Evolutionary conservation across 2,113 vertebrate species (phyloP).

Genomic region (Syngnathoides biaculeatus): DNA sequence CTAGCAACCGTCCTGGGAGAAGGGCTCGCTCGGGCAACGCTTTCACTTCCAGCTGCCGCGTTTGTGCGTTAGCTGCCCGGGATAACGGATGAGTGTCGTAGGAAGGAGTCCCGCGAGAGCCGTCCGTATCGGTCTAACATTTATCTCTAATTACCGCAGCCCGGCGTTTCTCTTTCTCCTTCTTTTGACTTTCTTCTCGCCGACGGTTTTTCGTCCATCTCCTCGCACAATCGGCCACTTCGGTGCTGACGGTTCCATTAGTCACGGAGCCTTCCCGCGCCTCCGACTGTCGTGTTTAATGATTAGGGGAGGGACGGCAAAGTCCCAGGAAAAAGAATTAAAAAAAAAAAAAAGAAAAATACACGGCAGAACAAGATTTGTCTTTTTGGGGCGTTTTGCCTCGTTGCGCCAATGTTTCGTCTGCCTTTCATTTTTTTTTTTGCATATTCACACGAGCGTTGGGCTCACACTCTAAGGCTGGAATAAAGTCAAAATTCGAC

Average conservation of each 20-base stretch:
- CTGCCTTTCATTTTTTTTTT: not conserved
- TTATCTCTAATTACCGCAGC: conserved; percentile 62
- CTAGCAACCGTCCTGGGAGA: conserved; percentile 70
- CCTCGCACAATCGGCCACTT: not conserved
- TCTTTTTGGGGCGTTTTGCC: not conserved
- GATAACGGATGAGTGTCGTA: conserved; percentile 60
- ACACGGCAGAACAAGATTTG: not conserved
- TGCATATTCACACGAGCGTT: not conserved
- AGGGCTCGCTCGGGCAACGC: conserved; percentile 57
- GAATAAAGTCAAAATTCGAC: not conserved
- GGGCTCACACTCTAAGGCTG: not conserved
- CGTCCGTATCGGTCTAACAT: conserved; percentile 66
- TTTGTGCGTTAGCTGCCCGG: conserved; percentile 33
- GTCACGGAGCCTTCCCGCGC: not conserved
- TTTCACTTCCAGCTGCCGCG: conserved; percentile 55
- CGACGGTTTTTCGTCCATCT: not conserved
- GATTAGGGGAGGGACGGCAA: conserved; percentile 3
- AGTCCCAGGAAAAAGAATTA: not conserved
- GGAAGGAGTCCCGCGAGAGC: conserved; percentile 57
- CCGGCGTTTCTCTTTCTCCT: conserved; percentile 31
- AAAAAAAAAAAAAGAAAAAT: too few species aligned
- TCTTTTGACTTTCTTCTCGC: conserved; percentile 19
- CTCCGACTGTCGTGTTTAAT: not conserved
- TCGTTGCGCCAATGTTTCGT: not conserved
- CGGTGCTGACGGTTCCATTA: not conserved